These are phyloP conservation scores for Philereme vetulata DNA, from an alignment of 2,888 invertebrate species.

Conservation along the genomic window DNA sequence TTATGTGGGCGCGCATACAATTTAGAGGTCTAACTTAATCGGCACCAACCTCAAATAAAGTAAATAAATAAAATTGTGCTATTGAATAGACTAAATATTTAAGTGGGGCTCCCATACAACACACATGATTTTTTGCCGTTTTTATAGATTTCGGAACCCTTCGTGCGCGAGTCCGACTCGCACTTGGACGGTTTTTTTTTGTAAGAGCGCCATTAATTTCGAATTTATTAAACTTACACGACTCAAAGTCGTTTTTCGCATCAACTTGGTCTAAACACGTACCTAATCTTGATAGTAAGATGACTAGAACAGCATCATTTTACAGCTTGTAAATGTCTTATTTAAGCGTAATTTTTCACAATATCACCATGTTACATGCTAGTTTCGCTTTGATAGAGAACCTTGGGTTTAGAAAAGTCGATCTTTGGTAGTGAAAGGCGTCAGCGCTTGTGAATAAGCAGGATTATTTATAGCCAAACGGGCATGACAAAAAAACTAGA, in stretches of 20 bases:
- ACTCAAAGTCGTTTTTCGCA: conserved; percentile 8
- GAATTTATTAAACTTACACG: conserved; percentile 21
- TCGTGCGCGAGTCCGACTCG: no score
- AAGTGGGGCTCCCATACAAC: no score
- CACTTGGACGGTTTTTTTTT: no score
- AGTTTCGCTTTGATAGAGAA: conserved; percentile 50
- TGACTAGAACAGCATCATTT: conserved; percentile 24
- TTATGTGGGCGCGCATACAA: no score
- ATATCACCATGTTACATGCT: conserved; percentile 51
- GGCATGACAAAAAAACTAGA: no score
- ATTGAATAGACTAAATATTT: no score
- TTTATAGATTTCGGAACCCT: no score
- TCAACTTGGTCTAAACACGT: conserved; percentile 9
- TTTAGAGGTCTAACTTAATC: no score
- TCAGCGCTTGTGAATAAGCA: conserved; percentile 14
- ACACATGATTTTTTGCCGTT: no score
- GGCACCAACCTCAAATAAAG: no score
- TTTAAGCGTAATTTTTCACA: conserved; percentile 62
- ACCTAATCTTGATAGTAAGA: conserved; percentile 18
- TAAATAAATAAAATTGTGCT: no score
- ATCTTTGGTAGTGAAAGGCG: conserved; percentile 74
- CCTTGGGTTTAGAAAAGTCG: conserved; percentile 70
- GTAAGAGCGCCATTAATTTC: conserved; percentile 7
- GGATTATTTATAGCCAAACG: no score
- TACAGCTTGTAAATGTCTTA: conserved; percentile 58